Evolutionary conservation across 2,888 invertebrate genomes (phyloP).

Genomic region (Pollenia amentaria): DNA sequence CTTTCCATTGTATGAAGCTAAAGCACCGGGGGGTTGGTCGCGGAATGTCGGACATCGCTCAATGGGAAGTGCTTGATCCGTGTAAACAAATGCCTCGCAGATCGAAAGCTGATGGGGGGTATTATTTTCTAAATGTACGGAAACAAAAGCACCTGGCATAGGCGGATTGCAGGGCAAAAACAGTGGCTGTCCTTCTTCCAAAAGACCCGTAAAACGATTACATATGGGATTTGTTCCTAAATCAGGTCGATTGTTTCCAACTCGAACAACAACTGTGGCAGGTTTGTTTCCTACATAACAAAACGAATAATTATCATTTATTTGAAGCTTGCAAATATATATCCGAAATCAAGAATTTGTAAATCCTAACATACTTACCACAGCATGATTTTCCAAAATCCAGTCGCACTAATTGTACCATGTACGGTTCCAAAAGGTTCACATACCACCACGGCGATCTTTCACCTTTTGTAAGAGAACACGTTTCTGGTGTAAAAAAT

Average conservation of each 20-base stretch:
- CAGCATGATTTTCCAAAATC: slow-evolving; percentile 97
- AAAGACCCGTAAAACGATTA: slow-evolving; percentile 93
- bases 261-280: slow-evolving; percentile 94
- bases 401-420: slow-evolving; percentile 95
- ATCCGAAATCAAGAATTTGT: not conserved
- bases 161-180: slow-evolving; percentile 97
- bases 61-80: slow-evolving; percentile 95
- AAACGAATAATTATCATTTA: not conserved
- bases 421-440: slow-evolving; percentile 96
- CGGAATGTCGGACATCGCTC: slow-evolving; percentile 96
- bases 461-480: slow-evolving; percentile 93
- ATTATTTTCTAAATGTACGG: slow-evolving; percentile 93
- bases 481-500: slow-evolving; percentile 92
- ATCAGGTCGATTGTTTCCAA: slow-evolving; percentile 96
- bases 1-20: slow-evolving; percentile 97
- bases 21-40: slow-evolving; percentile 96
- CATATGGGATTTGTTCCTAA: slow-evolving; percentile 96
- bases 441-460: slow-evolving; percentile 98
- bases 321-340: not conserved
- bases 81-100: slow-evolving; percentile 97
- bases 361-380: slow-evolving; percentile 87
- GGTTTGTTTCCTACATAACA: slow-evolving; percentile 88
- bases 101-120: slow-evolving; percentile 92
- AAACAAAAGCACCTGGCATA: slow-evolving; percentile 97
- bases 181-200: slow-evolving; percentile 95